phyloP scores from a whole-genome alignment of 2,113 vertebrate genomes.

The Felis chaus region DNA sequence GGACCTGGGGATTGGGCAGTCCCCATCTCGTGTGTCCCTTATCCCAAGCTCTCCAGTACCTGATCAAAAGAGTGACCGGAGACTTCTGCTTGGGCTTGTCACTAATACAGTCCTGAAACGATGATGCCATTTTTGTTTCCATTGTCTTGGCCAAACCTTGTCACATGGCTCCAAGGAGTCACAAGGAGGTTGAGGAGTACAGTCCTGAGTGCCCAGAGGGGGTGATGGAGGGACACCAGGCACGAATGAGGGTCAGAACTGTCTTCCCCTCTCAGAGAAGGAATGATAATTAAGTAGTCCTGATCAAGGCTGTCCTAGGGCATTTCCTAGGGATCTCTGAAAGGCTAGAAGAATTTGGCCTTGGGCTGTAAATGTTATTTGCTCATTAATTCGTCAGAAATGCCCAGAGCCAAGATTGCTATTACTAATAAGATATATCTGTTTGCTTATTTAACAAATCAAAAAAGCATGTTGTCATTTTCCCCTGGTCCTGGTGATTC shows the following conservation, averaged over 20 bases:
- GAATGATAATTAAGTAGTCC: slow-evolving; percentile 41
- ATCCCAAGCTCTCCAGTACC: background rate
- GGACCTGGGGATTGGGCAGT: background rate
- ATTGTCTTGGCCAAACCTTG: background rate
- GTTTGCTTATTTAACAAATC: slow-evolving; percentile 76
- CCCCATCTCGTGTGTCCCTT: background rate
- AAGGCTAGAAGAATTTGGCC: slow-evolving; percentile 70
- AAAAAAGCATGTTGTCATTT: slow-evolving; percentile 43
- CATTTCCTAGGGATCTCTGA: slow-evolving; percentile 45
- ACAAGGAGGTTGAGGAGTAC: background rate
- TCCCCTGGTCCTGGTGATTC: background rate
- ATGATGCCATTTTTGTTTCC: background rate
- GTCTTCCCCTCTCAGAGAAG: background rate
- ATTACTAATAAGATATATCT: slow-evolving; percentile 70
- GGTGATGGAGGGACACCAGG: background rate
- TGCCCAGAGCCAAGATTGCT: slow-evolving; percentile 56
- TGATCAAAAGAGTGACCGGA: background rate
- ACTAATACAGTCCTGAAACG: background rate
- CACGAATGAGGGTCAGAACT: background rate
- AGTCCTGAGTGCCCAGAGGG: background rate
- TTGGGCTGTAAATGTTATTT: slow-evolving; percentile 43
- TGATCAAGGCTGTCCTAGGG: background rate
- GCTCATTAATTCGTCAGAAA: slow-evolving; percentile 73
- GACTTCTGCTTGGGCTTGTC: background rate
- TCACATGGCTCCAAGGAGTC: background rate